Evolutionary conservation across 2,797 vertebrate species (phyloP), one percentile per base, ranked within the genome.

Genomic region (Enteromius radiatus): DNA sequence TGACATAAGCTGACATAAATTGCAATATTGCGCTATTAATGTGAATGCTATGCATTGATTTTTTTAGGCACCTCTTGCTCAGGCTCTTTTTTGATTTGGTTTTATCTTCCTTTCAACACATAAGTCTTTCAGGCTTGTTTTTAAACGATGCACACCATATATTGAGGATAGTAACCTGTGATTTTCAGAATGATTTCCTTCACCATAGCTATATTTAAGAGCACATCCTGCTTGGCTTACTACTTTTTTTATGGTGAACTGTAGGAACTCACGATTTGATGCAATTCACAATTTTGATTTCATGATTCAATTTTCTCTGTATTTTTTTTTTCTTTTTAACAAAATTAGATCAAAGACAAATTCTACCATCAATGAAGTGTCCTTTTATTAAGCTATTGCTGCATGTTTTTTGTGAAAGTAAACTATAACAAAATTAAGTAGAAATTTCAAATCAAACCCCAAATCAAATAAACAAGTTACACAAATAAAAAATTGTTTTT

Each of bases 91-190:
- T 43, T 43, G 5, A 84, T 76, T 84, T 84, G 43, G 86, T 85
- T 87, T 92, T 91, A 91, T 91, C 89, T 91, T 88, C 85, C 91
- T 89, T 89, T 86, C 82, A 87, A 88, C 84, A 87, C 28, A 85
- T 90, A 90, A 92, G 92, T 92, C 90, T 91, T 85, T 85, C 78
- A 89, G 92, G 91, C 89, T 90, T 93, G 90, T 84, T 90, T 91
- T 93, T 89, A 91, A 91, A 91, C 91, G 82, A 90, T 85, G 81
- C 88, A 90, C 56, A 61, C 56, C 56, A 15, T 14, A 61, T 28
- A 61, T 28, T 5, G 23, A 61, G 56, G 56, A 61, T 88, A 92
- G 90, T 89, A 89, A 91, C 89, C 90, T 89, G 8, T 54, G 8
- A n/a, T 54, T 80, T 69, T 84, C 83, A 87, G 90, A 91, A 92